Evolutionary conservation across 2,113 vertebrate genomes (phyloP).

Genomic region (Stomatorhinus ivindoensis): DNA sequence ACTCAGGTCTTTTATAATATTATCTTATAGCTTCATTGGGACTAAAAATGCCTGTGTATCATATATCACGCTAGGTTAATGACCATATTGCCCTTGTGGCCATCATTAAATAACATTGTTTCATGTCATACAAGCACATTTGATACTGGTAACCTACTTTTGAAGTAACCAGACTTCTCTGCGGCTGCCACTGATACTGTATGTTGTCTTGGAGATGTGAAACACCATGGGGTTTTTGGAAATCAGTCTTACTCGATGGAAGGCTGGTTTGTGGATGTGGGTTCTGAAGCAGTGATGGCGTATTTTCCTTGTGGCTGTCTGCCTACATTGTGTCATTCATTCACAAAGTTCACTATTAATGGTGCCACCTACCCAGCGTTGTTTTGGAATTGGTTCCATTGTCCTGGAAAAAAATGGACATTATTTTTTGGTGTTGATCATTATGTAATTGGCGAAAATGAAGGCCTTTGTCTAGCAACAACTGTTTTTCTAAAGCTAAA

Average conservation of each 20-base stretch:
- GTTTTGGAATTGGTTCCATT: neutral
- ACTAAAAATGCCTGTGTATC: neutral
- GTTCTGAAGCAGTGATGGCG: conserved; percentile 30
- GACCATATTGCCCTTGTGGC: neutral
- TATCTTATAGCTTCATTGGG: neutral
- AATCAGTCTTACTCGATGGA: conserved; percentile 46
- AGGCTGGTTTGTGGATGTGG: conserved; percentile 35
- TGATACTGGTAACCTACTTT: conserved; percentile 33
- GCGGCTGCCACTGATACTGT: conserved; percentile 34
- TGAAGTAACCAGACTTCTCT: conserved; percentile 23
- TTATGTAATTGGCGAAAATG: neutral
- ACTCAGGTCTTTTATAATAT: neutral
- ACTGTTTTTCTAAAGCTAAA: conserved; percentile 4
- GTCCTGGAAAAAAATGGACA: neutral
- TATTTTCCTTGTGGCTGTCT: conserved; percentile 35
- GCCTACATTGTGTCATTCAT: conserved; percentile 38
- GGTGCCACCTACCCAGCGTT: neutral
- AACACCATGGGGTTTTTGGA: conserved; percentile 30
- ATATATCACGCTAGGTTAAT: neutral
- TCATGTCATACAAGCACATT: neutral
- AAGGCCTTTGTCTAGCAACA: neutral
- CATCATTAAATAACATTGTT: neutral
- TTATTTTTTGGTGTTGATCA: neutral
- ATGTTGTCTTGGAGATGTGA: conserved; percentile 28
- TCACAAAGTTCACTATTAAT: conserved; percentile 11